Evolutionary conservation across 2,888 invertebrate genomes (phyloP), one percentile per base, ranked within the genome.

Genomic region (Cheilosia pagana): DNA sequence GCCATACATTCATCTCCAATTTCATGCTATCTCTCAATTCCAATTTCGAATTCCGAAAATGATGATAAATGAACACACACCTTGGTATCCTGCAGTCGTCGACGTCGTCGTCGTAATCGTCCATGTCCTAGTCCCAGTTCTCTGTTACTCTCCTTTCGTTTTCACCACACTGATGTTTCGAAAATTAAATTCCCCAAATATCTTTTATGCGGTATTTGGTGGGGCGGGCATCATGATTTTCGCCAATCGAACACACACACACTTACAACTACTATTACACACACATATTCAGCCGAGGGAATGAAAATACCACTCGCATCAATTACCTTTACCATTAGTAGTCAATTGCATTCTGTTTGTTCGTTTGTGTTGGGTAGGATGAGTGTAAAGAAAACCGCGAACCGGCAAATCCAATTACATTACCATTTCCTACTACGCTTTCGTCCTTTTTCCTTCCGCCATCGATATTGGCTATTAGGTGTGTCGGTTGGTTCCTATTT

Each of bases 171-270:
- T 55, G 48, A 53, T 53, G 71, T 35, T 67, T 48, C n/a, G 82
- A 57, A 74, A 82, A 82, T 82, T 78, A 72, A 78, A 82, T 82
- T 82, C 68, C 45, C 78, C 53, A 68, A 82, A 82, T 78, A 68
- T 72, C 71, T 82, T 78, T 78, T 82, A 48, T 78, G 62, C 14
- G 67, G 72, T 68, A 78, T 82, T 77, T 72, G 48, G n/a, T n/a
- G n/a, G n/a, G n/a, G n/a, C n/a, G 53, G 28, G 8, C 52, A 65
- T 71, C 71, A 65, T 76, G 76, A 71, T 65, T 81, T 81, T 60
- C 25, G 28, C 59, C 71, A 71, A 52, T 35, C 21, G 52, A 43
- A 55, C 12, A 14, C 65, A 63, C 41, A 35, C 14, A 53, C 31
- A 12, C 35, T 52, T 55, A 50, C 28, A 16, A 12, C 50, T 50